These are phyloP conservation scores for Drosophila merina DNA, from an alignment of 2,888 invertebrate species.

Conservation along the genomic window DNA sequence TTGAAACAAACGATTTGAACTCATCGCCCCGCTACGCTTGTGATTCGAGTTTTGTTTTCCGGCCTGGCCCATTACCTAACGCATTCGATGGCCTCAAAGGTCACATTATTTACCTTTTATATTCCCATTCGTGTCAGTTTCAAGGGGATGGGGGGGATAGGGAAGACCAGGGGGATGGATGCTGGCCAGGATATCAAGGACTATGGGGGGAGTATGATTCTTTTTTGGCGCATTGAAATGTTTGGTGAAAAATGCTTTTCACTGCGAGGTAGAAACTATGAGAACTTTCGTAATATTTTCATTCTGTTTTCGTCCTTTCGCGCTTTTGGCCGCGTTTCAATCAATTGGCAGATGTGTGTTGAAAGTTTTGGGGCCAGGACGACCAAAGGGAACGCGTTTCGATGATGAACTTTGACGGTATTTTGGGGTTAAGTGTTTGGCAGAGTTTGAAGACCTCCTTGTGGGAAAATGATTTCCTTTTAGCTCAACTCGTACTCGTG, in stretches of 20 bases:
- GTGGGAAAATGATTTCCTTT: constrained; percentile 22
- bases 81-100: constrained; percentile 78
- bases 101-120: constrained; percentile 80
- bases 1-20: constrained; percentile 9
- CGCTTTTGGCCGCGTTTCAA: constrained; percentile 54
- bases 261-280: background rate
- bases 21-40: constrained; percentile 10
- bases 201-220: too few species aligned
- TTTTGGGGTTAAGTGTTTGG: constrained; percentile 32
- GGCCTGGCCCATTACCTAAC: constrained; percentile 71
- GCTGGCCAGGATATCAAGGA: background rate
- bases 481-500: background rate
- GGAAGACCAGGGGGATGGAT: background rate
- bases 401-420: constrained; percentile 36
- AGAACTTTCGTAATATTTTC: constrained; percentile 64
- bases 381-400: background rate
- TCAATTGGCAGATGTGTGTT: constrained; percentile 57
- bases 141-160: constrained; percentile 3
- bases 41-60: constrained; percentile 29
- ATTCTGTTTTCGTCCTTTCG: constrained; percentile 34
- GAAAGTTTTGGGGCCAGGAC: constrained; percentile 28
- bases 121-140: constrained; percentile 70
- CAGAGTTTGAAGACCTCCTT: constrained; percentile 5
- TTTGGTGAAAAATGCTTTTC: constrained; percentile 31
- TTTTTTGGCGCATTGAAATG: constrained; percentile 37